Percentiles rank a stretch among this genome's conserved stretches.
phyloP scores from a whole-genome alignment of 1,140 invertebrate species.

The Achroia grisella region DNA sequence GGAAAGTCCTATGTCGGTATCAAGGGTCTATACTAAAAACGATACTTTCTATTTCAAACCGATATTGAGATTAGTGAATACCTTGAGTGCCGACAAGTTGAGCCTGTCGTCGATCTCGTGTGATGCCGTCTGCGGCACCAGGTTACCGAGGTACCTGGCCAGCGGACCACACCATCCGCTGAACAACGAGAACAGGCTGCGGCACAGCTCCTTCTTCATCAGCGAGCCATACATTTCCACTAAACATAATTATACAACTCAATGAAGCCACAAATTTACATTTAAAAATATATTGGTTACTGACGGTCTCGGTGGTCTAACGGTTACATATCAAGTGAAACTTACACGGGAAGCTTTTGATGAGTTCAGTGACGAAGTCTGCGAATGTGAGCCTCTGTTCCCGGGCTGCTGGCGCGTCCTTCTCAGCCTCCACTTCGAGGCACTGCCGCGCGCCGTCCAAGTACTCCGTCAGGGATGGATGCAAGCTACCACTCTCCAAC shows the following conservation, averaged over 20 bases:
- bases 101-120: conserved; percentile 75
- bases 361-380: conserved; percentile 93
- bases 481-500: conserved; percentile 86
- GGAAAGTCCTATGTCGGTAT: too few relatives aligned
- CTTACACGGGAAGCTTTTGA: conserved; percentile 92
- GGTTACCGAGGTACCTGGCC: conserved; percentile 73
- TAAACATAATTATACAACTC: too few relatives aligned
- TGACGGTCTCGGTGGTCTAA: too few relatives aligned
- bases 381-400: conserved; percentile 96
- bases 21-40: too few relatives aligned
- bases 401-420: conserved; percentile 85
- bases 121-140: conserved; percentile 36
- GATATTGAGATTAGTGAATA: conserved; percentile 62
- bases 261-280: background rate
- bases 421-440: conserved; percentile 92
- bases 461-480: conserved; percentile 93
- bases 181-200: conserved; percentile 93
- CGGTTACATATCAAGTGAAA: conserved; percentile 15
- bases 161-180: conserved; percentile 94
- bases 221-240: conserved; percentile 91
- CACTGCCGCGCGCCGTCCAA: conserved; percentile 95
- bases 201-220: conserved; percentile 89
- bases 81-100: conserved; percentile 82
- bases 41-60: too few relatives aligned
- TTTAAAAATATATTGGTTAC: too few relatives aligned